phyloP scores from a whole-genome alignment of 2,888 invertebrate species.

The Subacronicta megacephala region DNA sequence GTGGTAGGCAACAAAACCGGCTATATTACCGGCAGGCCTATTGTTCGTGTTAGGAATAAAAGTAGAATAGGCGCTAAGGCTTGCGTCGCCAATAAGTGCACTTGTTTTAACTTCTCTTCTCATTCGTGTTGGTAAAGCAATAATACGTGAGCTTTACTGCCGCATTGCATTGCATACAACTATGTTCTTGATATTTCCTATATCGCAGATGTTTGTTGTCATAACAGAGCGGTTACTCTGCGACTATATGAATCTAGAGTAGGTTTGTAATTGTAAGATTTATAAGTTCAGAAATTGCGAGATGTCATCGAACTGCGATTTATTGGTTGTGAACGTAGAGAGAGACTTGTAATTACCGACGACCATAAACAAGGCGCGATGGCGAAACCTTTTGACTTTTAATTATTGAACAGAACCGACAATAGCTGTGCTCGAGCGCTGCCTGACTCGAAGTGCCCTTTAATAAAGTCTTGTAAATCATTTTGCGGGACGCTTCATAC shows the following conservation, averaged over 20 bases:
- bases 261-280: conserved; percentile 54
- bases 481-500: conserved; percentile 59
- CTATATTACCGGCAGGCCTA: conserved; percentile 76
- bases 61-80: conserved; percentile 73
- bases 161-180: conserved; percentile 71
- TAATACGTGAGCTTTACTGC: conserved; percentile 73
- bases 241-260: conserved; percentile 33
- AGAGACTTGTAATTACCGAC: conserved; percentile 73
- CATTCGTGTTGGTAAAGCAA: conserved; percentile 62
- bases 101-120: conserved; percentile 77
- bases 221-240: conserved; percentile 31
- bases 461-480: conserved; percentile 78
- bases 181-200: conserved; percentile 65
- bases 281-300: conserved; percentile 57
- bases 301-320: conserved; percentile 71
- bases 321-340: conserved; percentile 64
- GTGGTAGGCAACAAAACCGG: conserved; percentile 77
- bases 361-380: conserved; percentile 72
- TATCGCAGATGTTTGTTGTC: conserved; percentile 51
- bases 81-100: conserved; percentile 69
- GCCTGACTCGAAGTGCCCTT: conserved; percentile 68
- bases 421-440: conserved; percentile 64
- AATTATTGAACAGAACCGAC: conserved; percentile 75
- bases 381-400: conserved; percentile 80
- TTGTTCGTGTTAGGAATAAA: conserved; percentile 85